These are phyloP conservation scores for Gorsachius magnificus DNA, from an alignment of 2,797 vertebrate species.

Conservation along the genomic window DNA sequence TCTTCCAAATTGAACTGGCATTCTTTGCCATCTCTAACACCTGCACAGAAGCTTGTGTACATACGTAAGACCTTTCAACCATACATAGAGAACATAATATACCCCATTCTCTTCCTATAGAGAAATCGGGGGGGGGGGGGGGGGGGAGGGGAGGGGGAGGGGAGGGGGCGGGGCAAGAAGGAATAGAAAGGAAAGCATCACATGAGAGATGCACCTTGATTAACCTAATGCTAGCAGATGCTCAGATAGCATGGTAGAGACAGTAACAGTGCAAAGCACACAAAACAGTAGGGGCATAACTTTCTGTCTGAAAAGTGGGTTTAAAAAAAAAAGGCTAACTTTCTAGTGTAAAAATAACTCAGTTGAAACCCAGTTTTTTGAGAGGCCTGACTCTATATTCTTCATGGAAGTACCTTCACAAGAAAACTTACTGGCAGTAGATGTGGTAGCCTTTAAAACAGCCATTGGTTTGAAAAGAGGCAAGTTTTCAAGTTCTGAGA, in stretches of 20 bases:
- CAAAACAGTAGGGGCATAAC: background rate
- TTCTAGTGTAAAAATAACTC: background rate
- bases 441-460: background rate
- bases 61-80: background rate
- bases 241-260: background rate
- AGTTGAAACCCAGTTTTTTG: background rate
- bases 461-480: background rate
- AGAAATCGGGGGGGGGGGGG: background rate
- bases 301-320: background rate
- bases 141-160: too few relatives aligned
- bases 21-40: background rate
- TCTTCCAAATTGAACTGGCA: background rate
- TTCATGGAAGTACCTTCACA: background rate
- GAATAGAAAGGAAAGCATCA: background rate
- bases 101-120: background rate
- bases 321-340: background rate
- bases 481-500: background rate
- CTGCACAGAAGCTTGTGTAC: rapidly evolving
- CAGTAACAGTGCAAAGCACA: background rate
- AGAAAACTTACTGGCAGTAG: background rate
- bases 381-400: background rate
- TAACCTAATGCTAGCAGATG: background rate
- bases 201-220: background rate
- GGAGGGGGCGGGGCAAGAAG: background rate
- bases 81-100: background rate